Percentiles rank a stretch among this genome's conserved stretches.
phyloP scores from a whole-genome alignment of 37 sponge, comb jelly and placozoan species.

The Beroe forskalii region DNA sequence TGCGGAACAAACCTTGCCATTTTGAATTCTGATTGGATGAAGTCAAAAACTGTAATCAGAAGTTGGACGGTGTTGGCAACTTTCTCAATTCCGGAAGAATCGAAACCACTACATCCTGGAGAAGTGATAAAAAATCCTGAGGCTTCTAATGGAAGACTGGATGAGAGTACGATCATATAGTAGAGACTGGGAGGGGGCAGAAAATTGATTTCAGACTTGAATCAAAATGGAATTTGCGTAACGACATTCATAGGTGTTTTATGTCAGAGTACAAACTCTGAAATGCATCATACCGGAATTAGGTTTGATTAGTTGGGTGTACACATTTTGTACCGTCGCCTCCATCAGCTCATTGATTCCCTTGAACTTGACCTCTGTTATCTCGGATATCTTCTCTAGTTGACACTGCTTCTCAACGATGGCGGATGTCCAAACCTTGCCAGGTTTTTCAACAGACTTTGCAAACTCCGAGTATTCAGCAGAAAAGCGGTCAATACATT shows the following conservation, averaged over 20 bases:
- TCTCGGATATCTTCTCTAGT: neutral
- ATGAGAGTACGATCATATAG: no score
- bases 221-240: no score
- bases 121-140: no score
- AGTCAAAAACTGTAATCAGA: neutral
- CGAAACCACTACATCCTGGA: neutral
- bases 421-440: neutral
- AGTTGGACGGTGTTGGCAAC: neutral
- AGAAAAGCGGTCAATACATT: neutral
- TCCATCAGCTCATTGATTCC: neutral
- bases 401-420: neutral
- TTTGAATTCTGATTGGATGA: neutral
- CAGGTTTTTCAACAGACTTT: neutral
- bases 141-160: no score
- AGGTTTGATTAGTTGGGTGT: neutral
- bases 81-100: neutral
- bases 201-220: no score
- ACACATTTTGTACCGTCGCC: neutral
- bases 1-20: neutral
- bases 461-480: neutral
- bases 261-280: no score
- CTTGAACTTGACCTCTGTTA: neutral
- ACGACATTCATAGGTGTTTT: no score
- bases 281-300: neutral
- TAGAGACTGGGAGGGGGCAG: no score